Evolutionary conservation across 37 sponge, comb jelly and placozoan genomes (phyloP).

Genomic region (Spongia lamella): DNA sequence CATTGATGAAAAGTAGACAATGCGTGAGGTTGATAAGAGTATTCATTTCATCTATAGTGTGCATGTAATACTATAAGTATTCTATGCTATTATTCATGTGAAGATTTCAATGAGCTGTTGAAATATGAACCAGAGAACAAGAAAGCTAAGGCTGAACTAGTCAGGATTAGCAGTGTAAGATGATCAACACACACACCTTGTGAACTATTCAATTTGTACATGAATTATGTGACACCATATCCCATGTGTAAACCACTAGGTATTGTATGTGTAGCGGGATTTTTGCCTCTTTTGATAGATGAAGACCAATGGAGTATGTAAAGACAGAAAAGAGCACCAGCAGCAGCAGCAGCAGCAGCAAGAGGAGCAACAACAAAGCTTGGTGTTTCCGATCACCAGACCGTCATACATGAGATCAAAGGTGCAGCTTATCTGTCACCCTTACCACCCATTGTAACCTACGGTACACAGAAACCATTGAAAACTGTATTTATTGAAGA

Average conservation of each 20-base stretch:
- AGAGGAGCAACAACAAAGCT: background rate
- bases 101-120: conserved; percentile 66
- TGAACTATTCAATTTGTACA: too few species aligned
- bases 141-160: conserved; percentile 57
- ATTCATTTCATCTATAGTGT: background rate
- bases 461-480: conserved; percentile 56
- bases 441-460: background rate
- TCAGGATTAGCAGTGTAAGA: conserved; percentile 12
- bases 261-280: background rate
- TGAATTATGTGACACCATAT: too few species aligned
- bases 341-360: background rate
- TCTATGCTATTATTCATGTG: conserved; percentile 1
- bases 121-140: conserved; percentile 73
- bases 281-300: background rate
- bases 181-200: too few species aligned
- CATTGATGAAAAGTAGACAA: too few species aligned
- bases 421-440: conserved; percentile 11
- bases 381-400: conserved; percentile 57
- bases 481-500: conserved; percentile 64
- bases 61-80: background rate
- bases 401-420: conserved; percentile 74
- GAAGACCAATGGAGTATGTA: background rate
- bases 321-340: background rate
- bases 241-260: too few species aligned
- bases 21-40: background rate